These are phyloP conservation scores for Pseudochaenichthys georgianus DNA, from an alignment of 2,797 vertebrate species.

Conservation along the genomic window DNA sequence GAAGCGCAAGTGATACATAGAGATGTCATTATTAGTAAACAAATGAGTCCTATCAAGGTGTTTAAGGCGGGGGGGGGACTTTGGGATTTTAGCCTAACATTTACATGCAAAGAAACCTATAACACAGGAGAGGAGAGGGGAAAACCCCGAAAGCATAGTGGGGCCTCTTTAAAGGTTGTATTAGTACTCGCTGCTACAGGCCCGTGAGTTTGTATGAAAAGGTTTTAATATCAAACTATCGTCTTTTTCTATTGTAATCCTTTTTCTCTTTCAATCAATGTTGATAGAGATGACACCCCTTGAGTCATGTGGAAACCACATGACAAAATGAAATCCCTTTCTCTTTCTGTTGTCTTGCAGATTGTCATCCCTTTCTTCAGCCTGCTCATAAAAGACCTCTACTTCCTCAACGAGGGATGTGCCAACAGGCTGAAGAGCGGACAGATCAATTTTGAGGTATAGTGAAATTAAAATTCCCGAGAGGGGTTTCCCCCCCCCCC, in stretches of 20 bases:
- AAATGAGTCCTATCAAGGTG: no score
- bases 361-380: constrained; percentile 99
- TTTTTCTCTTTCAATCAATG: background rate
- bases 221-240: background rate
- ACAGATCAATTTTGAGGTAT: constrained; percentile 95
- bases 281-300: constrained; percentile 4
- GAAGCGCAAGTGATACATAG: no score
- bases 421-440: constrained; percentile 91
- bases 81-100: no score
- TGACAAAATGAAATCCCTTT: constrained; percentile 13
- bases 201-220: background rate
- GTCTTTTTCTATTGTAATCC: constrained; percentile 18
- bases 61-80: no score
- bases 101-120: no score
- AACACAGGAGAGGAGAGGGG: no score
- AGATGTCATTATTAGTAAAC: no score
- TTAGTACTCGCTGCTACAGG: background rate
- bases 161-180: no score
- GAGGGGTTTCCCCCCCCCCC: constrained; percentile 20
- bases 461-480: constrained; percentile 7
- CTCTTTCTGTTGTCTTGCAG: constrained; percentile 77
- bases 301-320: constrained; percentile 3
- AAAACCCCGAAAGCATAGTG: no score
- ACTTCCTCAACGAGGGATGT: constrained; percentile 97
- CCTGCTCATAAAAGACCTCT: constrained; percentile 95